Evolutionary conservation across 2,888 invertebrate species (phyloP), one percentile per base, ranked within the genome.

Genomic region (Eupithecia subfuscata): DNA sequence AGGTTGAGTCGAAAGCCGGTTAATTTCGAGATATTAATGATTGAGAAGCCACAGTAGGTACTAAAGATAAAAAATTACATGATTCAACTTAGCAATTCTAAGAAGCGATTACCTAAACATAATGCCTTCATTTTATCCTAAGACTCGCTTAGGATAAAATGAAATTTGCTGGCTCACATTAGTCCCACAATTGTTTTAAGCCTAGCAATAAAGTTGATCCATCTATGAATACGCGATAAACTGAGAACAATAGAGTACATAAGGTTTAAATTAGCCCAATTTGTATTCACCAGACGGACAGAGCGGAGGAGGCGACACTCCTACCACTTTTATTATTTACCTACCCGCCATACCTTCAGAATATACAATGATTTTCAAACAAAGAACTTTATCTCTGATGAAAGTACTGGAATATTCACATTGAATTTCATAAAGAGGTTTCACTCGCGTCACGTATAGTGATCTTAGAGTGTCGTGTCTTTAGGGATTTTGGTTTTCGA

Each of bases 311-410:
- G 81, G 82, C 84, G 86, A 84, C 86, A 84, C 83, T 84, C 81
- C 78, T 75, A 82, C 84, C 84, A 86, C 83, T 87, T 88, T 87
- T 88, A 88, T 89, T 89, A 89, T 89, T 89, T 89, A 89, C 88
- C 84, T 84, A 79, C 78, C 79, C 80, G 77, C 80, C 80, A 80
- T 81, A 84, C 80, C 82, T 82, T 79, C 81, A 81, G 87, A 88
- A 89, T 87, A 82, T 82, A 77, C 75, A 85, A 86, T 83, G 82
- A 80, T 82, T 80, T 78, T 83, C 83, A 84, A 85, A 83, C 82
- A 84, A 82, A 80, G 76, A 82, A 83, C 81, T 82, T 83, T 81
- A 79, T 81, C 63, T 71, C 75, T 77, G 80, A 81, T 81, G 79
- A 80, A 78, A 79, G 75, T 79, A 71, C 70, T 78, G 69, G 79